Percentiles rank a stretch among this genome's conserved stretches.
Conservation (phyloP, 1,140 invertebrate species). For the Drosophila nikananu region DNA sequence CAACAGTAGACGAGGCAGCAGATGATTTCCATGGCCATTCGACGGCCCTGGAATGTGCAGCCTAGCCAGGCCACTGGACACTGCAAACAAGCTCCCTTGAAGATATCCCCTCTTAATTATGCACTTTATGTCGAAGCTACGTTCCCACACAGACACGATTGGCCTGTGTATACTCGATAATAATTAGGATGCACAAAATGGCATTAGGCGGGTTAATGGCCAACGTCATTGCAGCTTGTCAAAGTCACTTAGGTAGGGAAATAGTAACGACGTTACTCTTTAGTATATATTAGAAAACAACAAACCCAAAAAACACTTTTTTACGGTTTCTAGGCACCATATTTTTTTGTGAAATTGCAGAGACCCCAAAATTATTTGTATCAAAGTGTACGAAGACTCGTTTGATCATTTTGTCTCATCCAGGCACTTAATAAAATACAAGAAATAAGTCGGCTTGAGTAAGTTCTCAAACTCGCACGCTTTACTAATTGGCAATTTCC, state of each 20-base stretch:
- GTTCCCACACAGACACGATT: slow-evolving; percentile 25
- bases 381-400: background rate
- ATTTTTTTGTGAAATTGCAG: too few relatives aligned
- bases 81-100: slow-evolving; percentile 30
- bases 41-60: slow-evolving; percentile 11
- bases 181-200: slow-evolving; percentile 56
- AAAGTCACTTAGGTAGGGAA: background rate
- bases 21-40: slow-evolving; percentile 8
- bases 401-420: background rate
- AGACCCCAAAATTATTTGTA: background rate
- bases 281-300: too few relatives aligned
- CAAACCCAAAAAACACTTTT: too few relatives aligned
- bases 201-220: slow-evolving; percentile 53
- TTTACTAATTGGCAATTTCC: slow-evolving; percentile 65
- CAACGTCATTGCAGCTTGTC: slow-evolving; percentile 21
- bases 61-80: slow-evolving; percentile 16
- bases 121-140: slow-evolving; percentile 46
- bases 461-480: slow-evolving; percentile 11
- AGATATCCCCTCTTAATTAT: slow-evolving; percentile 59
- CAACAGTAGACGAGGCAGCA: slow-evolving; percentile 19
- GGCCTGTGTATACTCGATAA: slow-evolving; percentile 33
- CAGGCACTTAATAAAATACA: background rate
- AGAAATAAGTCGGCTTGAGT: background rate
- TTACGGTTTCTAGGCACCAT: background rate
- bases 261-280: background rate